Base-by-base conservation (phyloP, 2,888 invertebrate genomes). In the Tromatobia lineatoria region DNA sequence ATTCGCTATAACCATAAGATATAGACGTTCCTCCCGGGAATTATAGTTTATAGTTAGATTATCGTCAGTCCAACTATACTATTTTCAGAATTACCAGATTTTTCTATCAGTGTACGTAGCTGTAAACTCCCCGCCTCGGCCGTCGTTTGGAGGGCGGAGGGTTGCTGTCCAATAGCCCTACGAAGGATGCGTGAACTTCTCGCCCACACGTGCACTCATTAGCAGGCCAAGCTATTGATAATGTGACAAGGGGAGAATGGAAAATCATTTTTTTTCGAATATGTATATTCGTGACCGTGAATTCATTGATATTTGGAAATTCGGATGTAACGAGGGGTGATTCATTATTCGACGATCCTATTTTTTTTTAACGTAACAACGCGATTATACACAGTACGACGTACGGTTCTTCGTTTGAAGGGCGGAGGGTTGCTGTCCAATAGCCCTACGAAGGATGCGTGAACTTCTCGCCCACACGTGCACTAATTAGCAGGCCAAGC, bases 281-380 rank as follows among this genome's bases (percentile, higher is more conserved):
- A 11, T 15, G 7, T 42, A 4, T 29, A 4, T 8, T 42, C 8
- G 42, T 42, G 42, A 42, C 42, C 66, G 23, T 45, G 13, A 42
- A 8, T 6, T 42, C 8, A 8, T 42, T 42, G 66, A 45, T 42
- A 11, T 42, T 42, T 42, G 42, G 4, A 18, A 42, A 42, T 42
- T 42, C 8, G 42, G 42, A 8, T 42, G 8, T 13, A 8, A 42
- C 42, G 42, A 42, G 42, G 42, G 13, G 42, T 47, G 1, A 2
- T 47, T 61, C 23, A 13, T 64, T 20, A 6, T 64, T 23, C 6
- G 45, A 0, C 66, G 20, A 66, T 8, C 8, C 3, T 45, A 45
- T 45, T 45, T n/a, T 23, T 45, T 23, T 15, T 23, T 1, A 52
- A 34, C 61, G 18, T 70, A 52, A 52, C 52, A 70, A 78, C 45